phyloP scores from a whole-genome alignment of 2,888 invertebrate genomes.

The Chouioia cunea region DNA sequence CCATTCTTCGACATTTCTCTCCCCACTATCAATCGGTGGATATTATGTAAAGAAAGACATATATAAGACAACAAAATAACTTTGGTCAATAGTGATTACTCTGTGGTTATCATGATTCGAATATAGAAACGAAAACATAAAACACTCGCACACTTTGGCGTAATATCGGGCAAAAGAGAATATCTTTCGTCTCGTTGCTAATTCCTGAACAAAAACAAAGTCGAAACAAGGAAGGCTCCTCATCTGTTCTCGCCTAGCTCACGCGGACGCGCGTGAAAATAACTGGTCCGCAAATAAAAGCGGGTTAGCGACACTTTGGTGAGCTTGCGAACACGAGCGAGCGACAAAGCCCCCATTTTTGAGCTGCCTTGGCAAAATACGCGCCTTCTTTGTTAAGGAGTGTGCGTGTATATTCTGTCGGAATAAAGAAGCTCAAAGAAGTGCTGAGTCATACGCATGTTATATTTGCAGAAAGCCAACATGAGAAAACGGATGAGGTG shows the following conservation, averaged over 20 bases:
- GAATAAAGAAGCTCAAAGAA: conserved; percentile 9
- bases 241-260: too few species aligned
- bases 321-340: background rate
- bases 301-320: conserved; percentile 55
- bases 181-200: too few species aligned
- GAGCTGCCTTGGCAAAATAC: conserved; percentile 30
- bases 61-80: too few species aligned
- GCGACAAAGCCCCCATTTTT: conserved; percentile 33
- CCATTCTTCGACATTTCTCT: background rate
- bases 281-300: conserved; percentile 62
- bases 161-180: too few species aligned
- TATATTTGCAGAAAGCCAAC: conserved; percentile 49
- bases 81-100: too few species aligned
- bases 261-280: conserved; percentile 59
- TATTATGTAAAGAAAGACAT: too few species aligned
- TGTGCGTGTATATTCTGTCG: background rate
- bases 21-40: too few species aligned
- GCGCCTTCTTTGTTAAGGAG: conserved; percentile 32
- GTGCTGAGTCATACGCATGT: conserved; percentile 43
- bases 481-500: conserved; percentile 42
- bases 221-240: too few species aligned
- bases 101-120: too few species aligned
- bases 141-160: too few species aligned
- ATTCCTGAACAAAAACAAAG: too few species aligned
- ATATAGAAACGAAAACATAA: too few species aligned